Base-by-base conservation (phyloP, 2,113 vertebrate species). In the Mobula hypostoma region DNA sequence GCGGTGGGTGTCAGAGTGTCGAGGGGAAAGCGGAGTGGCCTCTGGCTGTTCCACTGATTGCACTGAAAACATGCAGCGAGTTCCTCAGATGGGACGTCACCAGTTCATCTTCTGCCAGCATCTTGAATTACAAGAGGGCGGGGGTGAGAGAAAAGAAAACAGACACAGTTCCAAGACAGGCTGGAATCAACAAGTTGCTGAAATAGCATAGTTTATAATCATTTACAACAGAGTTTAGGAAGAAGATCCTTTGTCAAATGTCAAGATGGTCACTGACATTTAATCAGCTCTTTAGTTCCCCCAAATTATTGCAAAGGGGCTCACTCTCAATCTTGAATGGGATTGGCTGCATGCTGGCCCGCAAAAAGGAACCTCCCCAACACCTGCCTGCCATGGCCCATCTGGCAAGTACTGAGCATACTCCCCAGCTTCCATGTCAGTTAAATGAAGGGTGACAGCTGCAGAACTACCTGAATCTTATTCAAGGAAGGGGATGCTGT, bases 11-110 rank as follows among this genome's bases (percentile, higher is more conserved):
- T 94, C 94, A 94, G 48, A 77, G 58, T 48, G 66, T 19, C 2
- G 88, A 94, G 68, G 19, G 40, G 79, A 36, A 63, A n/a, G 95
- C 96, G 95, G 97, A 40, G 12, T 85, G 96, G 79, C 98, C 97
- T 7, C 97, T 94, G 12, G 98, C 96, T 0, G 97, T 99, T 90
- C 98, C 98, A 0, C 98, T 99, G 96, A 99, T 99, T 0, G 98
- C 99, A 93, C 98, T 97, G 95, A 99, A 99, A 94, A 99, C 99
- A 0, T 98, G 97, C 21, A 98, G 95, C 2, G 98, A 99, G 97
- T 98, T 98, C 56, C 98, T 98, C 94, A 99, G 95, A 96, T 98
- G 97, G 0, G 97, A 98, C 77, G 98, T 97, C 96, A 98, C 98
- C 48, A 98, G 96, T 32, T 98, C 98, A 95, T 99, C 98, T 63